Conservation (phyloP, 2,888 invertebrate genomes). For the Rapana venosa region DNA sequence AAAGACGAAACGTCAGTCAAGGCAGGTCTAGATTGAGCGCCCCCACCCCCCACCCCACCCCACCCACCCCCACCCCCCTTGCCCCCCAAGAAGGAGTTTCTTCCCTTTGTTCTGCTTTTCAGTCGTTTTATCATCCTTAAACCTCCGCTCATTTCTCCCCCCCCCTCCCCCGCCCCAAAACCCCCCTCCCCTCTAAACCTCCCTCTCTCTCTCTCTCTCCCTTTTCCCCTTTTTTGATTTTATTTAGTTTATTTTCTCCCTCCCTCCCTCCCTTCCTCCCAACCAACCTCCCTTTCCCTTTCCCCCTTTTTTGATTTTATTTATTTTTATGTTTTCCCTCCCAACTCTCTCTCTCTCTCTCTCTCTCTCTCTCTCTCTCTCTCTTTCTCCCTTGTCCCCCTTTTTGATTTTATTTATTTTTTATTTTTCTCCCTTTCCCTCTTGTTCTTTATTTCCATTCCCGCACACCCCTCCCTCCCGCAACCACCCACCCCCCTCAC, state of each 20-base stretch:
- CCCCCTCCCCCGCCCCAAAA: neutral
- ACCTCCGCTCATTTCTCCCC: neutral
- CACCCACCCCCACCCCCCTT: no score
- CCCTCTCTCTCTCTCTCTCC: neutral
- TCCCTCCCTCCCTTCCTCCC: neutral
- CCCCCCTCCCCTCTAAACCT: neutral
- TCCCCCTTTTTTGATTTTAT: neutral
- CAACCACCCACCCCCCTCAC: neutral
- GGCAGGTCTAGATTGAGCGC: neutral
- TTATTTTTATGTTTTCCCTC: neutral
- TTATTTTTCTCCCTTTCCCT: neutral
- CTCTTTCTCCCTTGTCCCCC: neutral
- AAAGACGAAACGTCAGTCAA: constrained; percentile 21
- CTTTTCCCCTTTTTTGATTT: no score
- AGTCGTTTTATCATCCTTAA: neutral
- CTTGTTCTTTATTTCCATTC: neutral
- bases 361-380: neutral
- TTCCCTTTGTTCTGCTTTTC: neutral
- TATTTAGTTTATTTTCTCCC: no score
- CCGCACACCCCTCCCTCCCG: neutral
- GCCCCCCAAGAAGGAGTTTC: neutral
- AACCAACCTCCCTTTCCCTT: neutral
- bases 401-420: no score
- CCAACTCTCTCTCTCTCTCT: neutral
- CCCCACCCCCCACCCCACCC: neutral